These are phyloP conservation scores for Heliconius hermathena DNA, from an alignment of 1,140 invertebrate species.

Conservation along the genomic window DNA sequence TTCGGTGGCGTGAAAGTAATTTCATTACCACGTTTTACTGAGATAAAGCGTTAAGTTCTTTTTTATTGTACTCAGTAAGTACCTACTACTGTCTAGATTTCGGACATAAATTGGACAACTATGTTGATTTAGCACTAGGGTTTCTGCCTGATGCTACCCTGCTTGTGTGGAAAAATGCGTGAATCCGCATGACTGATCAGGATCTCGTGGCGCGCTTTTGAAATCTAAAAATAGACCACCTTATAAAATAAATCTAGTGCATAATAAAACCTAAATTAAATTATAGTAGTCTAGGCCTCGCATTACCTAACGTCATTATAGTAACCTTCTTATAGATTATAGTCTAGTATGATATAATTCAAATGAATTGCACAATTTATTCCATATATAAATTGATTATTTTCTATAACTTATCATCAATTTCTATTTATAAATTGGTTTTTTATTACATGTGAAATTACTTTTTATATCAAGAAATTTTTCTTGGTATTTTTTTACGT, in stretches of 20 bases:
- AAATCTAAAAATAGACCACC: neutral
- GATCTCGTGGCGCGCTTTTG: neutral
- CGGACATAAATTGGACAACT: too few relatives aligned
- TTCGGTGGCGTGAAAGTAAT: too few relatives aligned
- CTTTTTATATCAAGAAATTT: neutral
- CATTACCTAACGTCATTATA: slow-evolving; percentile 1
- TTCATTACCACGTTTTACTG: too few relatives aligned
- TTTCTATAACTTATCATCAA: neutral
- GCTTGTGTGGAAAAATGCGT: too few relatives aligned
- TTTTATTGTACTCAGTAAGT: too few relatives aligned
- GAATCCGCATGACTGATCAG: neutral
- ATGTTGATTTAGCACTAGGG: too few relatives aligned
- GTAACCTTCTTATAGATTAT: neutral
- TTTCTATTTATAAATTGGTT: slow-evolving; percentile 4
- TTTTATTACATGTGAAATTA: neutral
- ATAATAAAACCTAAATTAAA: slow-evolving; percentile 15
- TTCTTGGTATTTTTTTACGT: too few relatives aligned
- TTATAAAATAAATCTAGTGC: neutral
- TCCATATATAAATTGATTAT: neutral
- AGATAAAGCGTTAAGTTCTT: too few relatives aligned
- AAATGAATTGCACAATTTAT: neutral
- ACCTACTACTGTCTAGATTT: too few relatives aligned
- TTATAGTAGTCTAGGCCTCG: slow-evolving; percentile 3
- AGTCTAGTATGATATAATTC: slow-evolving; percentile 1
- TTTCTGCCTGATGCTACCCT: too few relatives aligned